Evolutionary conservation across 2,888 invertebrate species (phyloP).

Genomic region (Biston stratarius): DNA sequence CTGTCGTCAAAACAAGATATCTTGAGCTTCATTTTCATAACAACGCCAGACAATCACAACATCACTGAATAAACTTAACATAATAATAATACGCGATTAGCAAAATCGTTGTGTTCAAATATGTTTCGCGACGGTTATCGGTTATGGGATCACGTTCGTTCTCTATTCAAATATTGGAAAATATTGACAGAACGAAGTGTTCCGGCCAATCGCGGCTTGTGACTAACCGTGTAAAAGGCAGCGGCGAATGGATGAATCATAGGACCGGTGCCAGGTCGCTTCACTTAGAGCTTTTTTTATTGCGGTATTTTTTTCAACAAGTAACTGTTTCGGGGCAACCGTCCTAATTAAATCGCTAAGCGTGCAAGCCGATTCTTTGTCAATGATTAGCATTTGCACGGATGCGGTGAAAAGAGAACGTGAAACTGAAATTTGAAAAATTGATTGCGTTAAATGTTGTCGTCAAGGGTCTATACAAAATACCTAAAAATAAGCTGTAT

Average conservation of each 20-base stretch:
- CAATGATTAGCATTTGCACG: slow-evolving; percentile 7
- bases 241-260: slow-evolving; percentile 71
- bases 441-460: not conserved
- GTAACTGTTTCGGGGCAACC: slow-evolving; percentile 67
- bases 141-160: slow-evolving; percentile 45
- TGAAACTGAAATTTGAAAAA: not conserved
- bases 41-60: slow-evolving; percentile 29
- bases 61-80: slow-evolving; percentile 27
- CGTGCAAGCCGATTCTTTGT: slow-evolving; percentile 25
- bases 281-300: slow-evolving; percentile 74
- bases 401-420: slow-evolving; percentile 3
- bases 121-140: slow-evolving; percentile 38
- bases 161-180: slow-evolving; percentile 69
- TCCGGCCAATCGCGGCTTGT: slow-evolving; percentile 59
- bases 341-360: slow-evolving; percentile 61
- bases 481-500: not conserved
- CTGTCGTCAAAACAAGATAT: slow-evolving; percentile 54
- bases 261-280: slow-evolving; percentile 66
- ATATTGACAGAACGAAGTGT: slow-evolving; percentile 71
- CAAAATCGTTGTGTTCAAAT: slow-evolving; percentile 33
- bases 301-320: slow-evolving; percentile 73
- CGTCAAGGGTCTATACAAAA: not conserved
- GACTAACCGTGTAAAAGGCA: slow-evolving; percentile 59
- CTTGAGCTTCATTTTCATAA: slow-evolving; percentile 64
- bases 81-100: slow-evolving; percentile 13